Percentiles rank a stretch among this genome's conserved stretches.
phyloP scores from a whole-genome alignment of 2,888 invertebrate species.

The Falcaria lacertinaria region DNA sequence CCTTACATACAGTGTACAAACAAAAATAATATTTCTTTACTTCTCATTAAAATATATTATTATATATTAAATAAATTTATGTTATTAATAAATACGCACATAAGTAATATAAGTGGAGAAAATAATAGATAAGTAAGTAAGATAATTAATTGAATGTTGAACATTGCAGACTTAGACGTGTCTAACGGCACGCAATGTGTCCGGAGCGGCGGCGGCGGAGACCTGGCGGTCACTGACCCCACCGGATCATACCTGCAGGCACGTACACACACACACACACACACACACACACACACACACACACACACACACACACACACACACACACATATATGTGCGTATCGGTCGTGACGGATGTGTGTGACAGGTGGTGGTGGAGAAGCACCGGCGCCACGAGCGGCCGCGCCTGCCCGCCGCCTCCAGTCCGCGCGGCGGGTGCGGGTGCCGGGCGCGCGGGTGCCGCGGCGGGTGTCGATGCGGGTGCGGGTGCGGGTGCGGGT shows the following conservation, averaged over 20 bases:
- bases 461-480: not conserved
- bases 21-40: no score
- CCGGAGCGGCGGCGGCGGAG: slow-evolving; percentile 16
- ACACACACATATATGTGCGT: not conserved
- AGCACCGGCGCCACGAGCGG: slow-evolving; percentile 17
- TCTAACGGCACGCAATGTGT: slow-evolving; percentile 1
- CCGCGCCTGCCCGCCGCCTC: slow-evolving; percentile 24
- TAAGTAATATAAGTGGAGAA: no score
- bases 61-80: no score
- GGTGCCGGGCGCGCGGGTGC: not conserved
- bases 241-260: slow-evolving; percentile 39
- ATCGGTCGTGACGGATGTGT: slow-evolving; percentile 4
- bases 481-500: slow-evolving; percentile 3
- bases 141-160: no score
- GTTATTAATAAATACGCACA: no score
- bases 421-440: slow-evolving; percentile 11
- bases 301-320: not conserved
- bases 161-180: not conserved
- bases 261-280: not conserved
- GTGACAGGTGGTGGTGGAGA: slow-evolving; percentile 33
- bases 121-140: no score
- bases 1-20: no score
- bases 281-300: no score
- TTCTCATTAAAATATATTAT: no score
- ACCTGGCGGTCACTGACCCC: slow-evolving; percentile 17